These are phyloP conservation scores for Synanthedon myopaeformis DNA, from an alignment of 2,888 invertebrate species.

Conservation along the genomic window DNA sequence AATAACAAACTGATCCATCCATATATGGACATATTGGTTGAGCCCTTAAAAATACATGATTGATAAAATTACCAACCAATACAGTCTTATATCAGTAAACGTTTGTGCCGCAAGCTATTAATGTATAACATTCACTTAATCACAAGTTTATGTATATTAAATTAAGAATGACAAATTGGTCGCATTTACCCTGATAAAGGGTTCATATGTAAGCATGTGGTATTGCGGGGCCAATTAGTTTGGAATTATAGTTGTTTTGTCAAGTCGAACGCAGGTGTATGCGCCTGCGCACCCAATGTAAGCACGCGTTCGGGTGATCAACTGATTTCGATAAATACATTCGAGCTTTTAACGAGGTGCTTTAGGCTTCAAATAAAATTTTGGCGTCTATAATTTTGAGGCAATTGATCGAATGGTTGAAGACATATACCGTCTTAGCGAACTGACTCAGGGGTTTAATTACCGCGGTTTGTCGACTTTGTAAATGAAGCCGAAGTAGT, in stretches of 20 bases:
- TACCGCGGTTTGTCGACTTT: no score
- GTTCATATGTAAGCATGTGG: conserved; percentile 1
- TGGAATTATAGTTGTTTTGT: conserved; percentile 30
- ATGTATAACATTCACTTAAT: neutral
- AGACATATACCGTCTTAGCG: no score
- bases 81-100: no score
- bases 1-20: no score
- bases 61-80: no score
- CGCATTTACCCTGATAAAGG: neutral
- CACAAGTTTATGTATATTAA: neutral
- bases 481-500: no score
- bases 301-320: conserved; percentile 2
- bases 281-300: neutral
- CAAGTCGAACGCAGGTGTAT: conserved; percentile 20
- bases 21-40: no score
- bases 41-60: no score
- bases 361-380: neutral
- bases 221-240: conserved; percentile 20
- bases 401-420: no score
- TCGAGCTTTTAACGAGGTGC: neutral
- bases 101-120: neutral
- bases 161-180: neutral
- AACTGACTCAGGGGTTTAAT: no score
- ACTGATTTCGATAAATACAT: conserved; percentile 15
- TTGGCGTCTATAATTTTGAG: no score